phyloP scores from a whole-genome alignment of 2,113 vertebrate genomes.

The Orcinus orca region DNA sequence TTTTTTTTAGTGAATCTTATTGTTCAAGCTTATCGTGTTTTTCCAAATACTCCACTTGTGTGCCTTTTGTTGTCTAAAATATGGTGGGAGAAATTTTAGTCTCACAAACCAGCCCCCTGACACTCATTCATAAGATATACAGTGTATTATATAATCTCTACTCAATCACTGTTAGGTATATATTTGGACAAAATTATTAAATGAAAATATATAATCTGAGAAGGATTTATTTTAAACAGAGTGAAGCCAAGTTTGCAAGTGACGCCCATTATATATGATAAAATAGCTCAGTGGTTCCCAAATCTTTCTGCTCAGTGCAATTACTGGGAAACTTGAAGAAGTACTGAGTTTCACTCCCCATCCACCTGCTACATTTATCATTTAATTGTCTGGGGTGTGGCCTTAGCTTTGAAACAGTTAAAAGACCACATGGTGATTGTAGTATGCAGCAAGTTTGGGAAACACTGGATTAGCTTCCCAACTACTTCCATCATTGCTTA shows the following conservation, averaged over 20 bases:
- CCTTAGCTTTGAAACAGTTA: neutral
- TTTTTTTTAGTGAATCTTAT: neutral
- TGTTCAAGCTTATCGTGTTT: neutral
- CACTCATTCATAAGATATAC: neutral
- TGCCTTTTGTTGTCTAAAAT: neutral
- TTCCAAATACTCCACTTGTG: neutral
- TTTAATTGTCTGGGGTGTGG: neutral
- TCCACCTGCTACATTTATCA: neutral
- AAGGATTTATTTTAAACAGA: conserved; percentile 5
- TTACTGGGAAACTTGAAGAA: neutral
- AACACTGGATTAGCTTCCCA: neutral
- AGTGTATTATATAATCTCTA: neutral
- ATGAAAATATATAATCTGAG: neutral
- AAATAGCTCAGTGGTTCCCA: neutral
- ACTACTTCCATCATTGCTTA: neutral
- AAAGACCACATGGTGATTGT: neutral
- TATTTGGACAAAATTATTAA: neutral
- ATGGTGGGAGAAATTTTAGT: neutral
- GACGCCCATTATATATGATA: neutral
- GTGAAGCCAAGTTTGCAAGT: conserved; percentile 27
- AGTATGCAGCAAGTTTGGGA: neutral
- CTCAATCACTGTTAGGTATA: neutral
- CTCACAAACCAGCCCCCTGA: neutral
- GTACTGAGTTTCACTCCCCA: neutral
- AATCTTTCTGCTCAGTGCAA: neutral